Evolutionary conservation across 2,888 invertebrate species (phyloP).

Genomic region (Cynaeus angustus): DNA sequence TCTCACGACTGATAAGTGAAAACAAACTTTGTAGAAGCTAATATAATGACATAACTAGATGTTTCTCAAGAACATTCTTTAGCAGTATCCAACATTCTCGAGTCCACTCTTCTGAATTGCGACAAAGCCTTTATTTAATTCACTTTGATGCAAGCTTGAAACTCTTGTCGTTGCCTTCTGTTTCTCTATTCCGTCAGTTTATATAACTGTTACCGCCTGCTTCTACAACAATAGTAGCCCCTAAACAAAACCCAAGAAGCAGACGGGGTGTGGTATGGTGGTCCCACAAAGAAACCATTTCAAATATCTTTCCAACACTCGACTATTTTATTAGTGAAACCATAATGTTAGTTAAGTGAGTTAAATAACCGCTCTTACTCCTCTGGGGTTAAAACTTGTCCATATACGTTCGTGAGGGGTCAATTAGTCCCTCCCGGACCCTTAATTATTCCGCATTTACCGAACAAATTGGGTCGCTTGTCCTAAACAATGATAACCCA

Average conservation of each 20-base stretch:
- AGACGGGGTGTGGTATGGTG: conserved; percentile 35
- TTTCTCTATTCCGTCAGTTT: conserved; percentile 25
- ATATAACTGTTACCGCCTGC: conserved; percentile 16
- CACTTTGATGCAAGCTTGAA: conserved; percentile 14
- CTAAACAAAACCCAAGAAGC: conserved; percentile 22
- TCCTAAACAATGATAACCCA: conserved; percentile 39
- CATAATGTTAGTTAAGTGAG: conserved; percentile 16
- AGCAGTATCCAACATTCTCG: neutral
- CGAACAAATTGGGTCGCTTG: conserved; percentile 42
- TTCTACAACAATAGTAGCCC: conserved; percentile 34
- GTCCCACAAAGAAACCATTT: conserved; percentile 19
- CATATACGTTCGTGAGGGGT: conserved; percentile 29
- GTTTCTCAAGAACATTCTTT: neutral
- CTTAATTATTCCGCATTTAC: conserved; percentile 42
- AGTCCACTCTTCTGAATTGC: conserved; percentile 1
- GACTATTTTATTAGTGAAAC: conserved; percentile 14
- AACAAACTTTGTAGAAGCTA: neutral
- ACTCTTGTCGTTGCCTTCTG: conserved; percentile 2
- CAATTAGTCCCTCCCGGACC: conserved; percentile 38
- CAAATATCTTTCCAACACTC: conserved; percentile 5
- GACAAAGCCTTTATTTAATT: conserved; percentile 17
- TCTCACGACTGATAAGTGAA: too few relatives aligned
- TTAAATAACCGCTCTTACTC: conserved; percentile 25
- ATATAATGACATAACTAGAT: neutral
- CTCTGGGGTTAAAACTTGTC: conserved; percentile 37